Base-by-base conservation (phyloP, 2,797 vertebrate species). In the Pygocentrus nattereri region DNA sequence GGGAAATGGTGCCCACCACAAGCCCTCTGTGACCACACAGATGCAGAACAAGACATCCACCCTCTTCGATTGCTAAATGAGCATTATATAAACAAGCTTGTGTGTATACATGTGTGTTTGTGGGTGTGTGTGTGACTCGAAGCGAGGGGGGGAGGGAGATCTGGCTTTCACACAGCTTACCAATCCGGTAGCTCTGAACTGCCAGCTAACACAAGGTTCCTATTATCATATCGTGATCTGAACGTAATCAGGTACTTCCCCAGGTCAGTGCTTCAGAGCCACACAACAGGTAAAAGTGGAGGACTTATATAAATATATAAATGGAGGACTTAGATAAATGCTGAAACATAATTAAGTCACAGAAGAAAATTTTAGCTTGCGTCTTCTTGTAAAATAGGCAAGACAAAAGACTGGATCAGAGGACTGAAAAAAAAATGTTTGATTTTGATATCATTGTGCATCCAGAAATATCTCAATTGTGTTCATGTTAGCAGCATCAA, bases 1-100 rank as follows among this genome's bases (percentile, higher is more conserved):
- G 64, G 81, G 75, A 82, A 85, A 82, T 7, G 74, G 77, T 79
- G 76, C 70, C 78, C 23, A 52, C 82, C 81, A 74, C 56, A 76
- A 82, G 49, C 27, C 12, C 71, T 59, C 64, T 38, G 61, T 50
- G 59, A 75, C 49, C 65, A 68, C 47, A 74, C 68, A 41, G 68
- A 86, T 72, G 76, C 50, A 69, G 58, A 87, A 72, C 49, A 38
- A 84, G 62, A 72, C 41, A 76, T 56, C 61, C 74, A 52, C 74
- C 74, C 70, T 81, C 69, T 25, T 62, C 54, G 31, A 73, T 25
- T 30, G 19, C 23, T 34, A 50, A 64, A 54, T n/a, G 34, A 34
- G 50, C 15, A 54, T 67, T 61, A 73, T 73, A 59, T 65, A 74
- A 58, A 77, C 58, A 49, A 44, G 50, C 23, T 65, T 74, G n/a